Base-by-base conservation (phyloP, 2,888 invertebrate species). In the Antheraea assamensis region DNA sequence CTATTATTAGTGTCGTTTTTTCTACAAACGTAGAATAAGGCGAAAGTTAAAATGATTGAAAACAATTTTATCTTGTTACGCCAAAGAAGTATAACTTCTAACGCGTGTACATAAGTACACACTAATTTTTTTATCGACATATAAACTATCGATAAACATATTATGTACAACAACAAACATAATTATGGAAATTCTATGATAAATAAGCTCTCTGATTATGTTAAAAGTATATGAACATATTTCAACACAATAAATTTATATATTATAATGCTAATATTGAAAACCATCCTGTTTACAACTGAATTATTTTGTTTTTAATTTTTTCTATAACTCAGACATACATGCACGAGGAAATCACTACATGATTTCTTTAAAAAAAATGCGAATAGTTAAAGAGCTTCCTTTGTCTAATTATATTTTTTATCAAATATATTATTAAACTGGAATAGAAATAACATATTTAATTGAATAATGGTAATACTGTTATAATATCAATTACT, bases 401-500 rank as follows among this genome's bases (percentile, higher is more conserved):
- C 47, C 15, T 47, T 47, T 17, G 17, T 52, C 52, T 2, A 52
- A 3, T n/a, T 21, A 1, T 21, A 17, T 58, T 58, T 24, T 58
- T 58, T 10, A 24, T 24, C 58, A 24, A 0, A 24, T 10, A 21
- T 24, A 24, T n/a, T 24, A 24, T 52, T 52, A 21, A 17, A 58
- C 24, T 24, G n/a, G n/a, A 13, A 13, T 64, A 64, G 0, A 27
- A 17, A 27, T 27, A 19, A 61, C 13, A 61, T 24, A 61, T 17
- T 64, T 64, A 52, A 58, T 58, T 24, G n/a, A 58, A 58, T 58
- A 58, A 17, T 64, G 3, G 30, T 30, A 64, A 64, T 64, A 64
- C 61, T 64, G 61, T 30, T 30, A 3, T 30, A 30, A 30, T 58
- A 58, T 64, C 17, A 30, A 30, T 17, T 17, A 58, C 10, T 58